Evolutionary conservation across 2,888 invertebrate genomes (phyloP), one percentile per base, ranked within the genome.

Genomic region (Latrodectus elegans): DNA sequence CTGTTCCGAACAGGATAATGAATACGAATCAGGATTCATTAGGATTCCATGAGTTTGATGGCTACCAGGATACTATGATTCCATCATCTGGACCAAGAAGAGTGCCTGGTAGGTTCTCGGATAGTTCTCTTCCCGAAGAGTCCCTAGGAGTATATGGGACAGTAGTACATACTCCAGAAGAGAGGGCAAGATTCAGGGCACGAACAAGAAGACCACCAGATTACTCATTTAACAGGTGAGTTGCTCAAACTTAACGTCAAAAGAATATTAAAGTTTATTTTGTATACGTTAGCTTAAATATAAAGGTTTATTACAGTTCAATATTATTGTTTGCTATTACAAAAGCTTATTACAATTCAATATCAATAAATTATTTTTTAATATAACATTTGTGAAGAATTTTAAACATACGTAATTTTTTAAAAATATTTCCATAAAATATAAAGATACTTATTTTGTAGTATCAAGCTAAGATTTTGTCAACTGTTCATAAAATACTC

Each of bases 121-220:
- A 88, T 52, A 53, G 65, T 11, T 71, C 84, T 4, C 65, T 89
- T 12, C 89, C 89, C 0, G 88, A 89, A 52, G 88, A 84, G 51
- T 77, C 84, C 4, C 70, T 89, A 8, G 89, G 89, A 4, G 77
- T 83, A 8, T 89, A 84, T 38, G 89, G 89, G 8, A 89, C 88
- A 10, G 86, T 89, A 9, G 89, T 89, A 64, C 82, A 89, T 26
- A 73, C 83, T 2, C 89, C 89, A 4, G 89, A 88, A 14, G 89
- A 89, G 38, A 89, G 84, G 38, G 89, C 86, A 1, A 55, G 80
- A 9, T 88, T 76, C 60, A 75, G 88, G 60, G 83, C 79, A 8
- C 65, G 75, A 67, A 76, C 74, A 3, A 79, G 88, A 49, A 79
- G 88, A 17, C 88, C 88, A 4, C 88, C 84, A 4, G 83, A 83